Conservation (phyloP, 2,888 invertebrate genomes). For the Limnephilus marmoratus region DNA sequence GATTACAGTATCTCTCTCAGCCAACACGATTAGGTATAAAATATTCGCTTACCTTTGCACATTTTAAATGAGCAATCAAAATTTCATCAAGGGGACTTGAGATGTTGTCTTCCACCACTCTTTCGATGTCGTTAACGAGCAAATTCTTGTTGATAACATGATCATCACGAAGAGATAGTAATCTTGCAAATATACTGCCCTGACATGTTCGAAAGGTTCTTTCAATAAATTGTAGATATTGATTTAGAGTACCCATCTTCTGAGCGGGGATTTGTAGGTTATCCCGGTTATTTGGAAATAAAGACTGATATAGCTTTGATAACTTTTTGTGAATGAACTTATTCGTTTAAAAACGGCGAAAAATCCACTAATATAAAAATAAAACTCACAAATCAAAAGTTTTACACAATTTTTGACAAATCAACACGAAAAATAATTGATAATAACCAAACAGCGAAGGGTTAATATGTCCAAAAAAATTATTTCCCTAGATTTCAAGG, state of each 20-base stretch:
- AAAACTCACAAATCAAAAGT: neutral
- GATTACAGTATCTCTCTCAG: neutral
- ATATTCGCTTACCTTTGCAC: constrained; percentile 77
- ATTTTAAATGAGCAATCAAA: constrained; percentile 84
- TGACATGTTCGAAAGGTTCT: constrained; percentile 80
- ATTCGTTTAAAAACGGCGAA: neutral
- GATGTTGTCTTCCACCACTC: constrained; percentile 83
- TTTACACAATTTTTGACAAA: neutral
- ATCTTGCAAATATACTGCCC: constrained; percentile 78
- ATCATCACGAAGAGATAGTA: constrained; percentile 83
- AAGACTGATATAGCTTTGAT: neutral
- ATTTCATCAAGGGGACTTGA: constrained; percentile 87
- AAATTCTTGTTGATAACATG: constrained; percentile 85
- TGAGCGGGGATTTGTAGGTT: neutral
- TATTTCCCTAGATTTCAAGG: too few species aligned
- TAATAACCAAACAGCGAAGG: neutral
- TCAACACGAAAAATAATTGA: neutral
- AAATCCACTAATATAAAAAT: neutral
- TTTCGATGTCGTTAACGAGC: constrained; percentile 81
- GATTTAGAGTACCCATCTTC: constrained; percentile 55
- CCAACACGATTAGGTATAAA: neutral
- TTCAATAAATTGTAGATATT: constrained; percentile 74
- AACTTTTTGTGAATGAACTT: neutral
- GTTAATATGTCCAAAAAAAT: too few species aligned
- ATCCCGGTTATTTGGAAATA: neutral